phyloP scores from a whole-genome alignment of 2,888 invertebrate species.

The Meandrusa payeni region DNA sequence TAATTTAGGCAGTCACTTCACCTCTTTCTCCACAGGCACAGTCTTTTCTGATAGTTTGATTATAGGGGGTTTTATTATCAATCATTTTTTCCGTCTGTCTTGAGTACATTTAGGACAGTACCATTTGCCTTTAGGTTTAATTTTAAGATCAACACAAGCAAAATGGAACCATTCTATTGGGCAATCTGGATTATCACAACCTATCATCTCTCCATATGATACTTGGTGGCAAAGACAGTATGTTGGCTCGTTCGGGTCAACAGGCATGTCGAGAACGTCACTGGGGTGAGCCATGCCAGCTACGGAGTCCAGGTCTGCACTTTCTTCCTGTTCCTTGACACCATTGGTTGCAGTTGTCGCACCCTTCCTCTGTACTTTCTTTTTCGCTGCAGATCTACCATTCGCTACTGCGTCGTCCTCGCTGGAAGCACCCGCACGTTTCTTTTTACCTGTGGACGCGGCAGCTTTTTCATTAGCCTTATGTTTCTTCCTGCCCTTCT shows the following conservation, averaged over 20 bases:
- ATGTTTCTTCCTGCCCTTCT: conserved; percentile 73
- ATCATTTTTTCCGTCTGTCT: conserved; percentile 89
- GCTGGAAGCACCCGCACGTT: conserved; percentile 77
- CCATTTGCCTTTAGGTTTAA: conserved; percentile 97
- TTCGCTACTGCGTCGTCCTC: conserved; percentile 66
- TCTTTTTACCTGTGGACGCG: conserved; percentile 70
- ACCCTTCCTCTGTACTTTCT: conserved; percentile 66
- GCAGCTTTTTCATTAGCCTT: conserved; percentile 65
- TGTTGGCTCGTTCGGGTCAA: conserved; percentile 98
- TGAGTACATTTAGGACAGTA: conserved; percentile 96
- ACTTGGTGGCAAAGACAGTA: conserved; percentile 99
- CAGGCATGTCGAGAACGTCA: conserved; percentile 94
- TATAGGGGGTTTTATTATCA: conserved; percentile 49
- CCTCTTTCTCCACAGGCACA: conserved; percentile 58
- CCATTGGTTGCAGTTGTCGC: conserved; percentile 55
- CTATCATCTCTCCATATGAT: conserved; percentile 98
- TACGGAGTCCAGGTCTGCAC: conserved; percentile 73
- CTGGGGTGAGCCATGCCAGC: conserved; percentile 89
- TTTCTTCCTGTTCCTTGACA: conserved; percentile 67
- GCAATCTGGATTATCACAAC: conserved; percentile 94
- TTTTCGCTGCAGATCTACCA: conserved; percentile 66
- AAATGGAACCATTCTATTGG: conserved; percentile 98
- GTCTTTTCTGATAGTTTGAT: conserved; percentile 62
- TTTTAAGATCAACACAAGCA: conserved; percentile 93
- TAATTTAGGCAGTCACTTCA: conserved; percentile 42